Percentiles rank a stretch among this genome's conserved stretches.
Conservation (phyloP, 2,113 vertebrate genomes). For the Pollimyrus isidori region DNA sequence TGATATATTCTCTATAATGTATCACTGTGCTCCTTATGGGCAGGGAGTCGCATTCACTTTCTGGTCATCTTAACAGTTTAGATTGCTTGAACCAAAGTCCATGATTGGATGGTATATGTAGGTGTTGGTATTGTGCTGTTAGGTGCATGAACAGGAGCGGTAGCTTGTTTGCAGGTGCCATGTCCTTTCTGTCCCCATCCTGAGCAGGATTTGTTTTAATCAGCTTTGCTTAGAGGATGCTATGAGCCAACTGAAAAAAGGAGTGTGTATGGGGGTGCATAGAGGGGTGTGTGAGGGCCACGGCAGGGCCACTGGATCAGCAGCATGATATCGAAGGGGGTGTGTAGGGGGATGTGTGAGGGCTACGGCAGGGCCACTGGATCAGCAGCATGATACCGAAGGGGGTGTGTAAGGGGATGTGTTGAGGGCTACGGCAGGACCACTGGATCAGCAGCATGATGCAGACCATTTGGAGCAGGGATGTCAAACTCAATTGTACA, state of each 20-base stretch:
- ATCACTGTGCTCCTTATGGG: neutral
- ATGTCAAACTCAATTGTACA: too few relatives aligned
- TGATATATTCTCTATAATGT: neutral
- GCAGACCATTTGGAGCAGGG: neutral
- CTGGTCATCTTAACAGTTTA: neutral
- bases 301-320: neutral
- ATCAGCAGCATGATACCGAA: neutral
- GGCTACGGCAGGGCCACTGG: neutral
- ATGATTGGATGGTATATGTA: neutral
- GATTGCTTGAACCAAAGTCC: neutral
- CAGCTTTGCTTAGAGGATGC: neutral
- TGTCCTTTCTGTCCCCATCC: conserved; percentile 4
- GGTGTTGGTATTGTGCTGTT: neutral
- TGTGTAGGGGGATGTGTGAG: neutral
- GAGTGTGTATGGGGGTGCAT: neutral
- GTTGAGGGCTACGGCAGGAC: neutral
- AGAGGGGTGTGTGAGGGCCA: neutral
- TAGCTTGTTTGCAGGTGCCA: neutral
- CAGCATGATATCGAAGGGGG: neutral
- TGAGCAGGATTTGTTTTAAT: conserved; percentile 4
- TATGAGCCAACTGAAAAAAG: neutral
- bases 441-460: neutral
- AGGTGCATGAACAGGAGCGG: neutral
- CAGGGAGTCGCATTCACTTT: neutral
- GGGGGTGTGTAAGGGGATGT: neutral